phyloP scores from a whole-genome alignment of 2,797 vertebrate genomes.

The Peromyscus nudipes region DNA sequence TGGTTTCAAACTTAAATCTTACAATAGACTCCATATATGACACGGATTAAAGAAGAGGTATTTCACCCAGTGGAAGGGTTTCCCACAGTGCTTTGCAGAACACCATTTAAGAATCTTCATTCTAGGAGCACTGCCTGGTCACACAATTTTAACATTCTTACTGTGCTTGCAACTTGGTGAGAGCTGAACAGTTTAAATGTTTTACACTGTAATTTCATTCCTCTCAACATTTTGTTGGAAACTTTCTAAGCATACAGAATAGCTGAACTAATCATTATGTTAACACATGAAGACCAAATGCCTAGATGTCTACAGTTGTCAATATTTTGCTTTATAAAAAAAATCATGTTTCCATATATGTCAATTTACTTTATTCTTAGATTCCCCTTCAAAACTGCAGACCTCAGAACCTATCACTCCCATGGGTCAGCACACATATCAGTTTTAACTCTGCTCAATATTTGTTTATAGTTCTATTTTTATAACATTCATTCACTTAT shows the following conservation, averaged over 20 bases:
- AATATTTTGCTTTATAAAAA: not conserved
- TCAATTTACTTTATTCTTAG: not conserved
- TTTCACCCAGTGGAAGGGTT: not conserved
- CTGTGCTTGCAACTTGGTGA: not conserved
- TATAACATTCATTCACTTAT: not conserved
- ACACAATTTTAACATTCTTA: not conserved
- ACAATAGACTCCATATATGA: not conserved
- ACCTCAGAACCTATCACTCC: not conserved
- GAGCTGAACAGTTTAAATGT: not conserved
- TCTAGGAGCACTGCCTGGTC: not conserved
- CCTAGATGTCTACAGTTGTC: not conserved
- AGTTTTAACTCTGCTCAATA: not conserved
- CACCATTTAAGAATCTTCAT: not conserved
- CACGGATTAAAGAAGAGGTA: not conserved
- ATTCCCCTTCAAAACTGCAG: not conserved
- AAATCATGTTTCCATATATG: fast-evolving
- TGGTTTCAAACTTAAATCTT: constrained; percentile 4
- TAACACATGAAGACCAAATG: not conserved
- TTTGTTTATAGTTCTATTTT: not conserved
- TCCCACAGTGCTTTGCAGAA: not conserved
- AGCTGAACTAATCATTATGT: not conserved
- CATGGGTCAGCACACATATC: not conserved
- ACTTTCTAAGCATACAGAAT: constrained; percentile 2
- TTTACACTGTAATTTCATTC: not conserved
- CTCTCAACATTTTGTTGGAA: not conserved